Conservation (phyloP, 2,888 invertebrate genomes). For the Ochropleura plecta region DNA sequence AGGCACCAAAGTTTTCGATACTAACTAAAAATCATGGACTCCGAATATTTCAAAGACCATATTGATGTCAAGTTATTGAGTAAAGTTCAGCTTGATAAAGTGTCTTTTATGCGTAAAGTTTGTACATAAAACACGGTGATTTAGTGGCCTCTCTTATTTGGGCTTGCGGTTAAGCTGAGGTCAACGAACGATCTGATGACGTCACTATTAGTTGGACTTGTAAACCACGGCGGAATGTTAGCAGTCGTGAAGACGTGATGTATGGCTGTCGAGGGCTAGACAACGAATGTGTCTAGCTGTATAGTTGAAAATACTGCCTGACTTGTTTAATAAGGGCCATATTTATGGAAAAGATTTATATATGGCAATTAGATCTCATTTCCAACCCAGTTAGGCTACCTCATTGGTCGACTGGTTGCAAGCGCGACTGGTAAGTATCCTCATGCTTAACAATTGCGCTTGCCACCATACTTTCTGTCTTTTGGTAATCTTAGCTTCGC, state of each 20-base stretch:
- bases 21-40: conserved; percentile 32
- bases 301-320: not conserved
- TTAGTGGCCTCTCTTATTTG: conserved; percentile 61
- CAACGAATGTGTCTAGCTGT: not conserved
- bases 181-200: conserved; percentile 32
- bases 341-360: not conserved
- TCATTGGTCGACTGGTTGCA: too few species aligned
- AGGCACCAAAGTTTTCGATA: conserved; percentile 1
- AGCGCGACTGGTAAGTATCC: too few species aligned
- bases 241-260: conserved; percentile 3
- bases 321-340: not conserved
- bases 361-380: not conserved
- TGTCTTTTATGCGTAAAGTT: conserved; percentile 72
- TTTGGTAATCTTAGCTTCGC: too few species aligned
- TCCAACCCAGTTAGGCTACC: too few species aligned
- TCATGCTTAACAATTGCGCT: too few species aligned
- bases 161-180: conserved; percentile 37
- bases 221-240: conserved; percentile 21
- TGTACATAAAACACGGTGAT: conserved; percentile 73
- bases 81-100: conserved; percentile 71
- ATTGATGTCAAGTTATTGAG: conserved; percentile 66
- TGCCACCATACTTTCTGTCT: too few species aligned
- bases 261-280: conserved; percentile 9
- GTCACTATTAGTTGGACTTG: conserved; percentile 28
- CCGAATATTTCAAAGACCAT: conserved; percentile 56